phyloP scores from a whole-genome alignment of 1,140 invertebrate genomes.

The Steinernema khuongi region DNA sequence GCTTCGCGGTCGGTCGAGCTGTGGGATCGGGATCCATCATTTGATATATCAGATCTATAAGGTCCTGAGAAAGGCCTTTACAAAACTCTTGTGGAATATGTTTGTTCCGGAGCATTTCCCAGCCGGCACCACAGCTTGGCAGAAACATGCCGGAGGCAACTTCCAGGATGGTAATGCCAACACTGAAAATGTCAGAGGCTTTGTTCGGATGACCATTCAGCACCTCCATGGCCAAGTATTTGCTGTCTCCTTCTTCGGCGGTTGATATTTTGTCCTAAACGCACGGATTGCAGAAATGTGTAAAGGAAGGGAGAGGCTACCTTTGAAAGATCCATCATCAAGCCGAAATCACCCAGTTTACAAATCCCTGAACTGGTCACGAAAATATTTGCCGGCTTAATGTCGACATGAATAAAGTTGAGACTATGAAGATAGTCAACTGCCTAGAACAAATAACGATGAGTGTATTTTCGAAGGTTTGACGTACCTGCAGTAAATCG shows the following conservation, averaged over 20 bases:
- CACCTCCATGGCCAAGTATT: slow-evolving; percentile 72
- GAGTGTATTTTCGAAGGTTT: slow-evolving; percentile 16
- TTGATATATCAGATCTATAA: not conserved
- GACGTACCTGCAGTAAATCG: slow-evolving; percentile 62
- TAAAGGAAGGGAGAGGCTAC: slow-evolving; percentile 57
- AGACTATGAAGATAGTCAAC: slow-evolving; percentile 68
- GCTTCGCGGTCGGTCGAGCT: not conserved
- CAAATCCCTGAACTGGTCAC: slow-evolving; percentile 65
- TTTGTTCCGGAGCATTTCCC: not conserved
- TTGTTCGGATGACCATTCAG: slow-evolving; percentile 67
- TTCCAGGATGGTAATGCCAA: slow-evolving; percentile 63
- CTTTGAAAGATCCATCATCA: slow-evolving; percentile 67
- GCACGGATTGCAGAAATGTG: slow-evolving; percentile 8
- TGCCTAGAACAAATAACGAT: slow-evolving; percentile 60
- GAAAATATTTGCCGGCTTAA: slow-evolving; percentile 74
- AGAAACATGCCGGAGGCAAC: not conserved
- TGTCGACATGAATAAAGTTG: slow-evolving; percentile 71
- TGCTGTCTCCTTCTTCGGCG: slow-evolving; percentile 70
- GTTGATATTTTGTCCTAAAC: slow-evolving; percentile 62
- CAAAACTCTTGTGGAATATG: not conserved
- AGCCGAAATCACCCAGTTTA: slow-evolving; percentile 72
- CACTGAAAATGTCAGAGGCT: slow-evolving; percentile 63
- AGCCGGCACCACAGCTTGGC: not conserved
- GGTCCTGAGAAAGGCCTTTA: not conserved
- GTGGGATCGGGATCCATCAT: not conserved